These are phyloP conservation scores for Axinella damicornis DNA, from an alignment of 37 sponge, comb jelly and placozoan species.

Conservation along the genomic window DNA sequence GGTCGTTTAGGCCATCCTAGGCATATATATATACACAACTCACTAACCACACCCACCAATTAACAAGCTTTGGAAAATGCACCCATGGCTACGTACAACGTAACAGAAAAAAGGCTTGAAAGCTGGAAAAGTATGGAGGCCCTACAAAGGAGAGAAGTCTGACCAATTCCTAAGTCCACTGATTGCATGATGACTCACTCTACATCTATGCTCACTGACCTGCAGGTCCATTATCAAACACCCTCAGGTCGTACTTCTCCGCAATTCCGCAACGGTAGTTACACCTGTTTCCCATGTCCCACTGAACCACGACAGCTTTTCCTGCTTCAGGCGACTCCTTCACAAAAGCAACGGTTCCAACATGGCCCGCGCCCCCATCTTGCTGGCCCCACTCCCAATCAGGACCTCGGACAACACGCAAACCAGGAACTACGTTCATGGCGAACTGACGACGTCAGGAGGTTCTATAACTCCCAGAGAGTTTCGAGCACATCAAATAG, in stretches of 20 bases:
- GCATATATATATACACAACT: no score
- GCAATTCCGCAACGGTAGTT: slow-evolving; percentile 80
- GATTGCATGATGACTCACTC: no score
- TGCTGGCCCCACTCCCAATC: slow-evolving; percentile 90
- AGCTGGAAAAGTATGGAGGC: no score
- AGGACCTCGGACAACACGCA: slow-evolving; percentile 88
- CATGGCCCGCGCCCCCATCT: slow-evolving; percentile 86
- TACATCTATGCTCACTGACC: no score
- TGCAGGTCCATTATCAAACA: slow-evolving; percentile 65
- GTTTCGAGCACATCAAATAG: no score
- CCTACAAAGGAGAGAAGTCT: no score
- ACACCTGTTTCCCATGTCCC: slow-evolving; percentile 83
- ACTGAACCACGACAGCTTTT: slow-evolving; percentile 77
- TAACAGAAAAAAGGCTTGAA: no score
- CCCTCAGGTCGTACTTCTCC: slow-evolving; percentile 72
- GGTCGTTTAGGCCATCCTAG: no score
- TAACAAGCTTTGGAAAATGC: no score
- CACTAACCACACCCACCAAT: no score
- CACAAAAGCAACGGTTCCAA: slow-evolving; percentile 82
- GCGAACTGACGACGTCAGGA: not conserved
- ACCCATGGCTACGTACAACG: no score
- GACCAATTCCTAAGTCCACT: no score
- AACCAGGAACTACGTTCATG: slow-evolving; percentile 56
- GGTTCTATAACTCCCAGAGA: not conserved
- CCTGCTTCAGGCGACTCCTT: not conserved